Base-by-base conservation (phyloP, 2,888 invertebrate species). In the Eulithis testata region DNA sequence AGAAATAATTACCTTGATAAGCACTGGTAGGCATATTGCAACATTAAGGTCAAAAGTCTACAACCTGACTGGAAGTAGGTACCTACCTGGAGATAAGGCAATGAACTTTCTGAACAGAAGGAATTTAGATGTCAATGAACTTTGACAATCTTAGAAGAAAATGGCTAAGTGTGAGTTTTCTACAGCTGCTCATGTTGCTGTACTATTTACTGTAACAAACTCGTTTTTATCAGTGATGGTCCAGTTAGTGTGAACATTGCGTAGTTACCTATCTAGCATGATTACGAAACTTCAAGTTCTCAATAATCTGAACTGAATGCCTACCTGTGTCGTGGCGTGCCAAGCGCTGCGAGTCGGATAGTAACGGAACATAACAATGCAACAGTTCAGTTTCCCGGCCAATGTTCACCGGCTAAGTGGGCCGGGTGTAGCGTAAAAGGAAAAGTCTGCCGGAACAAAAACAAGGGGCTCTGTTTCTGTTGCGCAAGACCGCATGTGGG, bases 401-500 rank as follows among this genome's bases (percentile, higher is more conserved):
- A 82, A 80, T 79, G 78, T 75, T 80, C 81, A 77, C 65, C 74
- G 74, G 77, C 63, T 77, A 78, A 77, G 80, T 83, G 77, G 82
- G 78, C 76, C 84, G 79, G 76, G 31, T 3, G 11, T 52, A 65
- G 43, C 77, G 79, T 83, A 86, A 88, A 89, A 88, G 89, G 87
- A 91, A 88, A 88, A 91, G 87, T 88, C 78, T 83, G 81, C 79
- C 85, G 87, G 87, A 88, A 91, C 87, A 91, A 91, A 89, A 90
- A 90, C 90, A 86, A 86, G 83, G 80, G 82, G 79, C 21, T 61
- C 78, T 82, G 86, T 90, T 90, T 65, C 78, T 81, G 86, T 91
- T 91, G 88, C 90, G 89, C 90, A 92, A 92, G 87, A 81, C 78
- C 86, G 82, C 84, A 84, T 87, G 88, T 90, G 90, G 88, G 91